Base-by-base conservation (phyloP, 2,888 invertebrate genomes). In the Philopedon plagiatum region DNA sequence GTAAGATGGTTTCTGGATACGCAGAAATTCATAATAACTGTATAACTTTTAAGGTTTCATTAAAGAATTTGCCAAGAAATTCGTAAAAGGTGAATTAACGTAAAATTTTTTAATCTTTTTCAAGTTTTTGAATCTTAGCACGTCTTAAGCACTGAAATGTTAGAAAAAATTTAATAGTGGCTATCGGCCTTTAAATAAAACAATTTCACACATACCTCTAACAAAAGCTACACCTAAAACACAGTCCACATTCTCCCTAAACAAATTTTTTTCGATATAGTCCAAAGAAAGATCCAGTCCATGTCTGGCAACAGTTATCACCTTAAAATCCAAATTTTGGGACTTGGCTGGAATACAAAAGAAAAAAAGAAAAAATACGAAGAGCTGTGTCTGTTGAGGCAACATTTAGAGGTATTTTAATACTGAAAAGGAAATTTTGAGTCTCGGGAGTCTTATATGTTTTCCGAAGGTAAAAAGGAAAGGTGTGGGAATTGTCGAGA, bases 181-280 rank as follows among this genome's bases (percentile, higher is more conserved):
- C n/a, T n/a, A n/a, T n/a, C n/a, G n/a, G n/a, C n/a, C n/a, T n/a
- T n/a, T n/a, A n/a, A n/a, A n/a, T n/a, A n/a, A n/a, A n/a, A n/a
- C n/a, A n/a, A n/a, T n/a, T n/a, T n/a, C n/a, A n/a, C n/a, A n/a
- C n/a, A n/a, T 77, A 81, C 81, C 79, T 73, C 74, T 73, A 18
- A 78, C 77, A 19, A 81, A 71, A 7, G 74, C 77, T 5, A 81
- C 79, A 19, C 81, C 81, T 19, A 80, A 76, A 37, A 78, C 68
- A 75, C 80, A 80, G 54, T 81, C 81, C 15, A 78, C 78, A 66
- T 79, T 80, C 46, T 76, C 72, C 72, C 75, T 68, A 26, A 77
- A 58, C n/a, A 76, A 60, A 66, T 80, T 75, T 54, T 46, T 37
- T 11, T 78, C 74, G 21, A 81, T 75, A 71, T 81, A 81, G 21